Evolutionary conservation across 2,797 vertebrate genomes (phyloP).

Genomic region (Amblyraja radiata): DNA sequence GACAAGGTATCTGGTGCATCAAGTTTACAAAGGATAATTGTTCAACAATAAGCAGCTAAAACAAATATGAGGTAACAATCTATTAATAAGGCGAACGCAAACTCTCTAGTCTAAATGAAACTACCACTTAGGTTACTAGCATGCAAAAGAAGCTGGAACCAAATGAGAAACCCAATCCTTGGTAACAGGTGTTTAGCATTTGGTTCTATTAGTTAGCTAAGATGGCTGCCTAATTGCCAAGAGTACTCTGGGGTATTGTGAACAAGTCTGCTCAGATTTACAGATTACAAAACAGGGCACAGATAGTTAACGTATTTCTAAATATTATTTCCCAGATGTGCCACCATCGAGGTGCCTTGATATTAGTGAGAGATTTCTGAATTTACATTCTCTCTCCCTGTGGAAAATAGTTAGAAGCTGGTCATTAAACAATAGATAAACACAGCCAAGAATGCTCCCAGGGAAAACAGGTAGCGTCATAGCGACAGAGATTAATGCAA

Average conservation of each 20-base stretch:
- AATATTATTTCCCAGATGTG: not conserved
- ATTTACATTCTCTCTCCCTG: not conserved
- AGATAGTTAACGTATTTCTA: not conserved
- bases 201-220: not conserved
- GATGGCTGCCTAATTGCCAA: not conserved
- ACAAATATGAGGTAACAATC: not conserved
- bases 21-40: not conserved
- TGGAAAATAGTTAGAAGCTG: not conserved
- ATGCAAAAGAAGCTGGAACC: not conserved
- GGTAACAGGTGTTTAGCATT: not conserved
- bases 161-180: not conserved
- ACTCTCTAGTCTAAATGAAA: not conserved
- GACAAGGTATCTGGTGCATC: not conserved
- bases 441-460: not conserved
- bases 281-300: not conserved
- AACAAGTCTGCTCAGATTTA: not conserved
- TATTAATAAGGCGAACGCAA: not conserved
- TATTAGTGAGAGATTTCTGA: not conserved
- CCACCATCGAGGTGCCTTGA: not conserved
- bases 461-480: not conserved
- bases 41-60: not conserved
- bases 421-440: slow-evolving; percentile 11
- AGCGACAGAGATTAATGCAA: too few species aligned
- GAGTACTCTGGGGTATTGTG: not conserved
- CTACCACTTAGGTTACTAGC: not conserved